phyloP scores from a whole-genome alignment of 2,113 vertebrate genomes.

The Phoxinus phoxinus region DNA sequence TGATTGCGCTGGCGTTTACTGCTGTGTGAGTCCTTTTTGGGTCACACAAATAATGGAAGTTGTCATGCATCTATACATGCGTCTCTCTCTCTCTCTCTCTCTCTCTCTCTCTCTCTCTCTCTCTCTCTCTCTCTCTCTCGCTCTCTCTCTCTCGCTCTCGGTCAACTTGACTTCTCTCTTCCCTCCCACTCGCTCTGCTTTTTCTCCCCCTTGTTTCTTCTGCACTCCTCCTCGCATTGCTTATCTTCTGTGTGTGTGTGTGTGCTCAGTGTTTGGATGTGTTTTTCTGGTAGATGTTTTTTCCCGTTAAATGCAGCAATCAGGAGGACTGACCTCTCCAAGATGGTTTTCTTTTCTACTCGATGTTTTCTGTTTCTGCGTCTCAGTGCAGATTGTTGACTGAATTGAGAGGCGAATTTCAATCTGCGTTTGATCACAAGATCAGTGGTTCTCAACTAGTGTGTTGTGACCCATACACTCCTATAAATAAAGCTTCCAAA shows the following conservation, averaged over 20 bases:
- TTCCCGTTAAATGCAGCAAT: conserved; percentile 11
- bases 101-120: not conserved
- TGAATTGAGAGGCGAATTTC: not conserved
- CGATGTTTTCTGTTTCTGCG: not conserved
- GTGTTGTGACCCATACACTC: not conserved
- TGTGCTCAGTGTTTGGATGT: conserved; percentile 10
- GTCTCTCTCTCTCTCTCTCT: not conserved
- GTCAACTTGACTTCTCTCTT: conserved; percentile 11
- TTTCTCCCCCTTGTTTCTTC: not conserved
- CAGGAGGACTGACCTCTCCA: not conserved
- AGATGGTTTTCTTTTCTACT: not conserved
- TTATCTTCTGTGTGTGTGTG: not conserved
- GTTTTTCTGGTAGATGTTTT: conserved; percentile 10
- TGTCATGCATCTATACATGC: not conserved
- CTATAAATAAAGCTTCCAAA: too few relatives aligned
- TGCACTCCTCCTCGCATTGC: not conserved
- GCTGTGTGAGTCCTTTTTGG: conserved; percentile 3
- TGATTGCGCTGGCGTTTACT: not conserved
- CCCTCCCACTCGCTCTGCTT: not conserved
- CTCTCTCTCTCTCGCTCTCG: not conserved
- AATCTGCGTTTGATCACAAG: not conserved
- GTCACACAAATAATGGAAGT: not conserved
- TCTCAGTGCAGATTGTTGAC: not conserved
- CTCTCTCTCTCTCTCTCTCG: not conserved
- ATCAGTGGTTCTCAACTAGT: not conserved